phyloP scores from a whole-genome alignment of 2,113 vertebrate species.

The Caranx ignobilis region DNA sequence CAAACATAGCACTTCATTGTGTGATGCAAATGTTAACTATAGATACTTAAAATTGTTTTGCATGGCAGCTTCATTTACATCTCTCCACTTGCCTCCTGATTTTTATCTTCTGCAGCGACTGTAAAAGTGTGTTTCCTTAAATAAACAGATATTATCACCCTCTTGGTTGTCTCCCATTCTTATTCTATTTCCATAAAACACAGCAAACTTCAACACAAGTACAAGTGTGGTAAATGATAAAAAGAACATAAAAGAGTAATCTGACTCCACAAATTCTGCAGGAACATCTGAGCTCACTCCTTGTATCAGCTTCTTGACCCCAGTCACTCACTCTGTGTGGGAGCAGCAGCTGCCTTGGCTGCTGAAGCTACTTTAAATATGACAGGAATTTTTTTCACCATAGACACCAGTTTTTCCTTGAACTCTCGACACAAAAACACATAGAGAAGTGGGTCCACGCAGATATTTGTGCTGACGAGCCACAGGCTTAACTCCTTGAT shows the following conservation, averaged over 20 bases:
- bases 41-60: neutral
- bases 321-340: neutral
- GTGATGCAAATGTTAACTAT: neutral
- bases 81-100: neutral
- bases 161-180: neutral
- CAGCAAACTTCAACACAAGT: neutral
- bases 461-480: conserved; percentile 86
- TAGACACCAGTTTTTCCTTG: conserved; percentile 73
- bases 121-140: neutral
- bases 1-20: neutral
- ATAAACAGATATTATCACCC: neutral
- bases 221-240: neutral
- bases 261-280: neutral
- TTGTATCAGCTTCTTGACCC: neutral
- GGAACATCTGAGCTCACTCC: neutral
- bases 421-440: conserved; percentile 89
- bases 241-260: neutral
- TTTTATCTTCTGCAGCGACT: neutral
- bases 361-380: neutral
- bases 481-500: conserved; percentile 86
- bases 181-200: conserved; percentile 19
- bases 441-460: conserved; percentile 91
- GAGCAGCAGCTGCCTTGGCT: neutral
- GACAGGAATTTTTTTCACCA: conserved; percentile 26
- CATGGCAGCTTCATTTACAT: conserved; percentile 4